Evolutionary conservation across 1,140 invertebrate genomes (phyloP).

Genomic region (Drosophila guanche): DNA sequence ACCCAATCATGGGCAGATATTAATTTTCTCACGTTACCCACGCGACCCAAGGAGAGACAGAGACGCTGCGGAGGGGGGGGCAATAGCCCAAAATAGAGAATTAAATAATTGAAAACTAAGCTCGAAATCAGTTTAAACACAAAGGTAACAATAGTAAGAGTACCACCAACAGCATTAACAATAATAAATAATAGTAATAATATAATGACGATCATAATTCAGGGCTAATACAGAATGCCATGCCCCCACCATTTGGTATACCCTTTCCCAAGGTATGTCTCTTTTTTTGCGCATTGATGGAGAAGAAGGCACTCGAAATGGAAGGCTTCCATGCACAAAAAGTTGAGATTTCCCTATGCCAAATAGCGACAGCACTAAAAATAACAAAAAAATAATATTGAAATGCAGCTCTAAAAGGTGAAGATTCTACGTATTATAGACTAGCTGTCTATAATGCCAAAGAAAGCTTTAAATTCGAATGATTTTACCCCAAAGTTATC

Average conservation of each 20-base stretch:
- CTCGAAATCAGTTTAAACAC: conserved; percentile 18
- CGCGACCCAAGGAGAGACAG: conserved; percentile 3
- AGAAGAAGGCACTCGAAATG: too few species aligned
- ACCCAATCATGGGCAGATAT: conserved; percentile 24
- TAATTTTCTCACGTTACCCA: conserved; percentile 69
- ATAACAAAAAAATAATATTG: not conserved
- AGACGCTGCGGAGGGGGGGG: not conserved
- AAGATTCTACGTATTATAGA: too few species aligned
- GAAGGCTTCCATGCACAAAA: too few species aligned
- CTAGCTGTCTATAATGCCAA: too few species aligned
- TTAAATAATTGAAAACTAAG: conserved; percentile 73
- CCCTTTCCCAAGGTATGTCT: conserved; percentile 6
- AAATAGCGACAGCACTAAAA: too few species aligned
- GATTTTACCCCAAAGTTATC: too few species aligned
- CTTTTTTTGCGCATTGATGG: too few species aligned
- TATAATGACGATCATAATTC: conserved; percentile 56
- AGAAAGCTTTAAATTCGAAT: too few species aligned
- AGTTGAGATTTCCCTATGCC: too few species aligned
- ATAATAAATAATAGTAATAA: conserved; percentile 60
- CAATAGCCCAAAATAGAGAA: conserved; percentile 41
- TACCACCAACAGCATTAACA: conserved; percentile 29
- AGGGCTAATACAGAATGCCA: conserved; percentile 61
- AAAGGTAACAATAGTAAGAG: conserved; percentile 20
- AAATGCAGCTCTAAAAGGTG: too few species aligned
- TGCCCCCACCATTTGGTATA: conserved; percentile 32